A percentile compares a stretch with the other conserved stretches of the same genome.
Evolutionary conservation across 2,797 vertebrate genomes (phyloP).

Genomic region (Rhincodon typus): DNA sequence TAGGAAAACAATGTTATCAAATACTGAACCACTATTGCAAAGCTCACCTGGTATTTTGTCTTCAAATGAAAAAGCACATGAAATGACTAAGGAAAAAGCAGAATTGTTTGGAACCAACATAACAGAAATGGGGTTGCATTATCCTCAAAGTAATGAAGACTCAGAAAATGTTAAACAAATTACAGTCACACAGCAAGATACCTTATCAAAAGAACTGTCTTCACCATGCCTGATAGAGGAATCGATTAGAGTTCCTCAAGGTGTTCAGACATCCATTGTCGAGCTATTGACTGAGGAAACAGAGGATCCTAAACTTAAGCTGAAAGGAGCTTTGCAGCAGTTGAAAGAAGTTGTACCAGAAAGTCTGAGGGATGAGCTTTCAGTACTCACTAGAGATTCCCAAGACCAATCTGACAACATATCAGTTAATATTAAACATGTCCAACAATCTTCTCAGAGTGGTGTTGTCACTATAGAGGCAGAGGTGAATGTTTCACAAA

Average conservation of each 20-base stretch:
- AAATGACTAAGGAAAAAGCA: not conserved
- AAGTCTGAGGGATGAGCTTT: constrained; percentile 74
- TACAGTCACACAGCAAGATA: constrained; percentile 14
- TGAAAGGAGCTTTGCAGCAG: constrained; percentile 77
- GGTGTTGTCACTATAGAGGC: constrained; percentile 76
- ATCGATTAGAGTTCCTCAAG: constrained; percentile 77
- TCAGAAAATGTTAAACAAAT: not conserved
- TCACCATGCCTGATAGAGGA: constrained; percentile 77
- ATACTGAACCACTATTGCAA: constrained; percentile 47
- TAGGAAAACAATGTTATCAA: constrained; percentile 46
- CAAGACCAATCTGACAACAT: constrained; percentile 59
- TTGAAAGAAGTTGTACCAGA: constrained; percentile 75
- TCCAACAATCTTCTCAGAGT: constrained; percentile 63
- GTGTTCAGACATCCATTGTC: constrained; percentile 76
- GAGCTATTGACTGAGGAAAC: constrained; percentile 66
- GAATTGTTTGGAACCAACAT: not conserved
- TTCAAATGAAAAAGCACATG: not conserved
- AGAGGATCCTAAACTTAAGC: constrained; percentile 72
- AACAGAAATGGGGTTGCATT: not conserved
- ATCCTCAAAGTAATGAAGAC: not conserved
- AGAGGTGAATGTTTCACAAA: constrained; percentile 80
- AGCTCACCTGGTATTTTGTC: not conserved
- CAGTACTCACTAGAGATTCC: constrained; percentile 62
- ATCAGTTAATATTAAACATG: constrained; percentile 73
- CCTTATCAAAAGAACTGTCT: constrained; percentile 55